Evolutionary conservation across 1,140 invertebrate species (phyloP).

Genomic region (Vanessa atalanta): DNA sequence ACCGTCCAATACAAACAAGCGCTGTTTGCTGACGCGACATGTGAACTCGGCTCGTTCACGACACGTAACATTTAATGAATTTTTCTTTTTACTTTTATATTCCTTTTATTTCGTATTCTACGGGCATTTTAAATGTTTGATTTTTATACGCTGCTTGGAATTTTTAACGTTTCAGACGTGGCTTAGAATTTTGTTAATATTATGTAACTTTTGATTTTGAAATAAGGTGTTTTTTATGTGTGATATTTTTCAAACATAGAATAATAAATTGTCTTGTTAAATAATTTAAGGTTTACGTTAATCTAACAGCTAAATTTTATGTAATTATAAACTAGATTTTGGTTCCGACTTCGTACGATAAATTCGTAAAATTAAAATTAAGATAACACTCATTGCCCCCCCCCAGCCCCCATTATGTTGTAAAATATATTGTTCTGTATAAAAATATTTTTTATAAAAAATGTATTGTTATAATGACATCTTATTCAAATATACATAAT

Average conservation of each 20-base stretch:
- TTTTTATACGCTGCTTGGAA: not conserved
- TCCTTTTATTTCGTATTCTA: constrained; percentile 8
- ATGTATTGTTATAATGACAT: no score
- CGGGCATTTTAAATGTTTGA: constrained; percentile 7
- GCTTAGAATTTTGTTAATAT: not conserved
- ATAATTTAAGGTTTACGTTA: no score
- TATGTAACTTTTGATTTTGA: not conserved
- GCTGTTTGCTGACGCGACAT: constrained; percentile 20
- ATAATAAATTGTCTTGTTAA: not conserved
- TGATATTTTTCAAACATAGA: not conserved
- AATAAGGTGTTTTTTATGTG: not conserved
- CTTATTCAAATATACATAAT: no score
- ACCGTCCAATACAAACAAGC: constrained; percentile 29
- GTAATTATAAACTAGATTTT: no score
- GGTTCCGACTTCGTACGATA: no score
- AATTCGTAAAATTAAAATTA: no score
- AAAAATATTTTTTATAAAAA: no score
- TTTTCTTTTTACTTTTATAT: constrained; percentile 1
- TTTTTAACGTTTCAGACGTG: not conserved
- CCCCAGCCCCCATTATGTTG: no score
- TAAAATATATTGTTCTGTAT: no score
- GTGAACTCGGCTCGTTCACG: constrained; percentile 30
- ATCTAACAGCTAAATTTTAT: no score
- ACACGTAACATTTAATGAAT: constrained; percentile 28
- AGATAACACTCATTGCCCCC: no score